Evolutionary conservation across 2,113 vertebrate genomes (phyloP).

Genomic region (Solea solea): DNA sequence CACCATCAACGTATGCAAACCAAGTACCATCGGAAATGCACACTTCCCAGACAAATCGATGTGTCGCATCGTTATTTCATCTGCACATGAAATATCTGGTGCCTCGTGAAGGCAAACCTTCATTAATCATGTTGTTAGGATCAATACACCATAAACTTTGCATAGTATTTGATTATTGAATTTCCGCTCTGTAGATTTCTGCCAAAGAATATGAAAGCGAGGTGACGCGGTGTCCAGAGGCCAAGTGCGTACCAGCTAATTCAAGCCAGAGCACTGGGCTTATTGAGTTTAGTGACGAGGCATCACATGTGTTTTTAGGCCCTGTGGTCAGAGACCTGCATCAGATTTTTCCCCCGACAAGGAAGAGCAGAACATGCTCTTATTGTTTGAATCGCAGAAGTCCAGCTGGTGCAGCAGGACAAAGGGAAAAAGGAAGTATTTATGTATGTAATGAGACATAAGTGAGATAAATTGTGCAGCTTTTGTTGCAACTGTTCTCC

Average conservation of each 20-base stretch:
- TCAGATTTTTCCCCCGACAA: constrained; percentile 31
- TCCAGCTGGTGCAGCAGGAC: background rate
- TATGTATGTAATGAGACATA: constrained; percentile 7
- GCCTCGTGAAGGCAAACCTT: constrained; percentile 13
- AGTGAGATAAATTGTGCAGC: constrained; percentile 12
- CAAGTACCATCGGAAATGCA: too few relatives aligned
- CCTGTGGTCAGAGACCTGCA: constrained; percentile 18
- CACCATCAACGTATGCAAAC: background rate
- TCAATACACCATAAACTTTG: constrained; percentile 9
- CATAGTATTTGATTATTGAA: constrained; percentile 2
- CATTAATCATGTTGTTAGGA: background rate
- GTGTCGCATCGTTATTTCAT: constrained; percentile 8
- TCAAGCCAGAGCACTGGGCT: constrained; percentile 56
- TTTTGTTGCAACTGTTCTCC: constrained; percentile 2
- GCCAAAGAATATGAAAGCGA: constrained; percentile 33
- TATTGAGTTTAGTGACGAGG: constrained; percentile 60
- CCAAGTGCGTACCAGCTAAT: constrained; percentile 45
- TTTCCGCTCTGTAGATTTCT: constrained; percentile 26
- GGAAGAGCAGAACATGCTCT: constrained; percentile 9
- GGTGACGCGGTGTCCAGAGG: constrained; percentile 38
- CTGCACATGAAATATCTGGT: constrained; percentile 2
- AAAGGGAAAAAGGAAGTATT: constrained; percentile 14
- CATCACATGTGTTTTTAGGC: constrained; percentile 45
- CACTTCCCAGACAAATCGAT: too few relatives aligned
- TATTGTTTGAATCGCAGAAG: background rate